Evolutionary conservation across 2,797 vertebrate species (phyloP).

Genomic region (Hemibagrus guttatus): DNA sequence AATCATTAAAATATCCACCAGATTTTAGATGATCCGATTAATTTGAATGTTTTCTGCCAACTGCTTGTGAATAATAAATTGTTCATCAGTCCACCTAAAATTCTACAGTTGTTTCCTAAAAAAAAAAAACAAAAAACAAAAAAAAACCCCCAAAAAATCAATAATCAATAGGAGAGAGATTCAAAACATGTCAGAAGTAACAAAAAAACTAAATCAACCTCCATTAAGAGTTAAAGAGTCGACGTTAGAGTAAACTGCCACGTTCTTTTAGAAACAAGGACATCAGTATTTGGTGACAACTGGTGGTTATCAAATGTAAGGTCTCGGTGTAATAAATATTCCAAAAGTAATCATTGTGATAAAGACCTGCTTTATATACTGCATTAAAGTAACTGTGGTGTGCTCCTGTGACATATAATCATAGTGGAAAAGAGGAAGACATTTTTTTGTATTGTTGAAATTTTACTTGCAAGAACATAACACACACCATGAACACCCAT

Average conservation of each 20-base stretch:
- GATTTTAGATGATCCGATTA: neutral
- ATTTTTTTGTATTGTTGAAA: slow-evolving; percentile 41
- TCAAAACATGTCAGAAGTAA: neutral
- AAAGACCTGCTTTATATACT: neutral
- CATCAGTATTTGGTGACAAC: neutral
- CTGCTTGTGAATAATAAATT: neutral
- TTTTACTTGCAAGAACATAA: slow-evolving; percentile 66
- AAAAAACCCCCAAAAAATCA: neutral
- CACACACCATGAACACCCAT: slow-evolving; percentile 39
- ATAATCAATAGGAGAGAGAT: neutral
- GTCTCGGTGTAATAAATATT: neutral
- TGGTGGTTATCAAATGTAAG: neutral
- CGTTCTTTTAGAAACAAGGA: neutral
- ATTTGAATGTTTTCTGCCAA: neutral
- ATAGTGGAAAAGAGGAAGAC: slow-evolving; percentile 33
- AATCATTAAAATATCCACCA: neutral
- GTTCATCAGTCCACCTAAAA: neutral
- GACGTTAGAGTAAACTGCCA: neutral
- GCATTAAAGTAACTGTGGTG: neutral
- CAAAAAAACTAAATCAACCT: neutral
- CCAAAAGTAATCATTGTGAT: neutral
- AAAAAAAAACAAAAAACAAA: no score
- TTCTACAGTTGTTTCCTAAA: neutral
- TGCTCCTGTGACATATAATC: neutral
- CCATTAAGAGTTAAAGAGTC: neutral